Base-by-base conservation (phyloP, 2,113 vertebrate species). In the Nesoenas mayeri region DNA sequence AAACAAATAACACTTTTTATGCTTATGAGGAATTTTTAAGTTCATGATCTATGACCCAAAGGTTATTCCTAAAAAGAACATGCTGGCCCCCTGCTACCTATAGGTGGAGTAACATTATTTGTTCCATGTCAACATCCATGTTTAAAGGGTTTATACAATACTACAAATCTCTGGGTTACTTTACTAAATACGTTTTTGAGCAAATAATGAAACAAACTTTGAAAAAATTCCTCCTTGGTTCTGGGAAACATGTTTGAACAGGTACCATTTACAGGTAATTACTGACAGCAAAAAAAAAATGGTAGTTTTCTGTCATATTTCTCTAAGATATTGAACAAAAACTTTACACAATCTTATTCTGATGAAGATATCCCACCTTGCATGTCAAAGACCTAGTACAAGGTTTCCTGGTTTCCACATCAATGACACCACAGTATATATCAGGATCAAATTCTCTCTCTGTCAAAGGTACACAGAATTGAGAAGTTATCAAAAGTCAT, bases 331-430 rank as follows among this genome's bases (percentile, higher is more conserved):
- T 2, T 22, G 22, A 70, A 84, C 26, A 28, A 64, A 86, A 93
- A 54, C 42, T 79, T 83, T 6, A 58, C 16, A 60, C 24, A 48
- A 64, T 64, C 40, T 77, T 77, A 87, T 36, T n/a, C 20, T 47
- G 47, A 85, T 84, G 75, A 85, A 85, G 64, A n/a, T 31, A 78
- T 87, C 97, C 80, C 98, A 99, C 99, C 99, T 99, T 99, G 99
- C 99, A 99, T 96, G 99, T 99, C 97, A 99, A 98, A 97, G 99
- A 99, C 98, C 99, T 98, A 97, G 99, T 99, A 98, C 99, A 99
- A 98, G 99, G 98, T 98, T 99, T 99, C 97, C 99, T 99, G 95
- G 99, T 98, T 91, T 99, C 99, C 79, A 99, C 96, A 98, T 99
- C 99, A 96, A 99, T 93, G 95, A 99, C 99, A 83, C 99, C 99